These are phyloP conservation scores for Dioctria rufipes DNA, from an alignment of 2,888 invertebrate genomes.

Conservation along the genomic window DNA sequence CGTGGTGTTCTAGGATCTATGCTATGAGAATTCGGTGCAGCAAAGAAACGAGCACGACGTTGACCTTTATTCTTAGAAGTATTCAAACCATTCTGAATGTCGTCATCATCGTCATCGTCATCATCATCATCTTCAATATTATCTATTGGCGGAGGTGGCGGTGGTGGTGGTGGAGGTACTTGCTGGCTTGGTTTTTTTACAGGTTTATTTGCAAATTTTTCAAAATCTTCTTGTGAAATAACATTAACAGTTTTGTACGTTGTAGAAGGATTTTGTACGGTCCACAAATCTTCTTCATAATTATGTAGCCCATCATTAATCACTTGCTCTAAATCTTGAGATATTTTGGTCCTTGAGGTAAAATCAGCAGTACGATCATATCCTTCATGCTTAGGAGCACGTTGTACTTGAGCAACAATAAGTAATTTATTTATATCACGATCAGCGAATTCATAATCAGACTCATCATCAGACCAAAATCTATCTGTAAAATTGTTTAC, in stretches of 20 bases:
- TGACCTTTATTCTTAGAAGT: slow-evolving; percentile 50
- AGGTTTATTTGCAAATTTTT: slow-evolving; percentile 80
- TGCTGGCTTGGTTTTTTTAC: slow-evolving; percentile 81
- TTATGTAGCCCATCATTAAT: slow-evolving; percentile 97
- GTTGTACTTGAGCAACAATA: slow-evolving; percentile 88
- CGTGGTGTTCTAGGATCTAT: slow-evolving; percentile 80
- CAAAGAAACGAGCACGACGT: slow-evolving; percentile 89
- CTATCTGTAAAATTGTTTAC: slow-evolving; percentile 84
- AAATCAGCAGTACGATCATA: slow-evolving; percentile 93
- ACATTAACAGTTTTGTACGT: slow-evolving; percentile 90
- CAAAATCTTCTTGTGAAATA: slow-evolving; percentile 90
- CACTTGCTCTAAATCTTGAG: slow-evolving; percentile 93
- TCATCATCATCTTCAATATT: slow-evolving; percentile 60
- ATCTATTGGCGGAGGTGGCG: slow-evolving; percentile 62
- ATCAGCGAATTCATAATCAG: slow-evolving; percentile 92
- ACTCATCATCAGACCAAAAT: slow-evolving; percentile 87
- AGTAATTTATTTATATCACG: slow-evolving; percentile 93
- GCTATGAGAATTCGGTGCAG: slow-evolving; percentile 86
- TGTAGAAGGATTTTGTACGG: slow-evolving; percentile 73
- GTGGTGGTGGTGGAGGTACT: slow-evolving; percentile 88
- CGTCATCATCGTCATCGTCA: slow-evolving; percentile 60
- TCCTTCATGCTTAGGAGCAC: slow-evolving; percentile 86
- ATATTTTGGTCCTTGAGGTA: slow-evolving; percentile 92
- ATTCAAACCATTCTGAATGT: slow-evolving; percentile 55
- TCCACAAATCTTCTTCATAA: slow-evolving; percentile 97